Percentiles rank a stretch among this genome's conserved stretches.
Evolutionary conservation across 2,797 vertebrate species (phyloP).

Genomic region (Esox lucius): DNA sequence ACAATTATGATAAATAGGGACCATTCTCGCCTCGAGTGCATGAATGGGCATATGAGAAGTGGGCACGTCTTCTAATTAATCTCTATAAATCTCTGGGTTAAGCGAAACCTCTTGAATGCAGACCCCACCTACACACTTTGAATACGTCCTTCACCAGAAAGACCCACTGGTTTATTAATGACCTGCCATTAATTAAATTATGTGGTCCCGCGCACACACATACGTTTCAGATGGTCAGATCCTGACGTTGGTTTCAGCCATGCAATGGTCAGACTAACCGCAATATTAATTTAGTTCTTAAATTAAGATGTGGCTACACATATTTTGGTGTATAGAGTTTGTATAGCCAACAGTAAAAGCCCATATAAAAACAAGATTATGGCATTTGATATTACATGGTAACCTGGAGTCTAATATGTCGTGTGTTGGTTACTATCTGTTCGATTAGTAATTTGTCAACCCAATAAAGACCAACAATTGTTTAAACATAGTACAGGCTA

Average conservation of each 20-base stretch:
- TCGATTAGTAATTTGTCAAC: background rate
- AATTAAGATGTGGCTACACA: background rate
- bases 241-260: background rate
- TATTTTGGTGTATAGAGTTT: background rate
- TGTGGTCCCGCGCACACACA: constrained; percentile 3
- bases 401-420: background rate
- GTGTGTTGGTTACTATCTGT: background rate
- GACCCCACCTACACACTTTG: constrained; percentile 25
- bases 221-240: constrained; percentile 23
- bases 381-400: background rate
- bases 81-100: constrained; percentile 9
- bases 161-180: constrained; percentile 46
- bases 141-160: constrained; percentile 26
- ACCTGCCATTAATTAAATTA: constrained; percentile 57
- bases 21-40: constrained; percentile 22
- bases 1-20: background rate
- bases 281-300: background rate
- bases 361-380: background rate
- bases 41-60: constrained; percentile 8
- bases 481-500: background rate
- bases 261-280: background rate
- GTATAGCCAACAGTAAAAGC: background rate
- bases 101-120: constrained; percentile 23
- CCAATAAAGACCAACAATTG: background rate
- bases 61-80: constrained; percentile 14